Conservation (phyloP, 2,888 invertebrate genomes). For the Busseola fusca region DNA sequence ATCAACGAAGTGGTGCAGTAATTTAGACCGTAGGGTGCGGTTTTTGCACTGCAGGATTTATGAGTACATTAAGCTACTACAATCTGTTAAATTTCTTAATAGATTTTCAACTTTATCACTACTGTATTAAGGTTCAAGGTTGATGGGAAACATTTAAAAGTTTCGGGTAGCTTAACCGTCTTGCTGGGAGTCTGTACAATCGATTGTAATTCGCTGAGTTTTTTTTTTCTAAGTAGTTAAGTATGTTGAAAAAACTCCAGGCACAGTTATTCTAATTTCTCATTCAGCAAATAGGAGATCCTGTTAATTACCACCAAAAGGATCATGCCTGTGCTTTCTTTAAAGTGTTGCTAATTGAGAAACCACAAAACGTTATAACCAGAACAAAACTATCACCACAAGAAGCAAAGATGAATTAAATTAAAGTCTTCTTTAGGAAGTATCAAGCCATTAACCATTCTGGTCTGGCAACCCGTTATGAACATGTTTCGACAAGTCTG, state of each 20-base stretch:
- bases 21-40: slow-evolving; percentile 7
- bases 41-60: slow-evolving; percentile 7
- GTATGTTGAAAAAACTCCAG: neutral
- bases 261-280: neutral
- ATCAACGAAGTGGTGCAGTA: neutral
- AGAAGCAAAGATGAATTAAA: slow-evolving; percentile 44
- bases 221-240: neutral
- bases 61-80: neutral
- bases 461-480: slow-evolving; percentile 53
- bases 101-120: no score
- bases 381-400: slow-evolving; percentile 1
- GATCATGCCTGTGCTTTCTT: slow-evolving; percentile 6
- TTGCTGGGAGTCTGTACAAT: neutral
- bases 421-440: slow-evolving; percentile 58
- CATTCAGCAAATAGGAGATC: neutral
- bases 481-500: slow-evolving; percentile 62
- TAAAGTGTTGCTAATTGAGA: slow-evolving; percentile 26
- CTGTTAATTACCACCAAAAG: slow-evolving; percentile 29
- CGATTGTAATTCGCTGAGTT: neutral
- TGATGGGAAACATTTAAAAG: no score
- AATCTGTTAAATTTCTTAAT: no score
- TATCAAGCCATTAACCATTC: slow-evolving; percentile 55
- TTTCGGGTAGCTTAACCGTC: no score
- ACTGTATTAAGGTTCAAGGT: no score
- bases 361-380: slow-evolving; percentile 22